Evolutionary conservation across 1,140 invertebrate species (phyloP).

Genomic region (Drosophila guanche): DNA sequence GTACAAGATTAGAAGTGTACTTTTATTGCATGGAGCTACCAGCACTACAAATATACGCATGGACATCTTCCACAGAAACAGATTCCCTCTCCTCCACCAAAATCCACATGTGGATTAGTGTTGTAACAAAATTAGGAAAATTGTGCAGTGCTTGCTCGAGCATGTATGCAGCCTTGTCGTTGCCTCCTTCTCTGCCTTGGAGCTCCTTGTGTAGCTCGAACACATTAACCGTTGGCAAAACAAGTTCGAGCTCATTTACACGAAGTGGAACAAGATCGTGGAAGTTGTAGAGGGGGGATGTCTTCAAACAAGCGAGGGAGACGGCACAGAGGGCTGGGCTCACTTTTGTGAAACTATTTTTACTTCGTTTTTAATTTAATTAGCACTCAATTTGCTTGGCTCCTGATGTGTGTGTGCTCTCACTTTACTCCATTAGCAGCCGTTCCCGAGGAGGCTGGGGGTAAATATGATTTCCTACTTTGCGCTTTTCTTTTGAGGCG

Average conservation of each 20-base stretch:
- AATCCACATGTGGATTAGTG: too few relatives aligned
- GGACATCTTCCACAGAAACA: background rate
- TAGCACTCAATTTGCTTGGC: constrained; percentile 57
- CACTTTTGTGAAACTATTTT: constrained; percentile 73
- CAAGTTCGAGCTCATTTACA: constrained; percentile 79
- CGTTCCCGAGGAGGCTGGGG: constrained; percentile 5
- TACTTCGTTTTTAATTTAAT: constrained; percentile 72
- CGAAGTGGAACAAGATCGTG: constrained; percentile 8
- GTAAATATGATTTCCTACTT: constrained; percentile 57
- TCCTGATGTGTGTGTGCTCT: constrained; percentile 24
- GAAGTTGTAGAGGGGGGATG: constrained; percentile 8
- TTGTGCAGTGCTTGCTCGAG: too few relatives aligned
- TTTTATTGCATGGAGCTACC: too few relatives aligned
- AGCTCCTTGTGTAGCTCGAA: constrained; percentile 16
- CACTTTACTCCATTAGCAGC: constrained; percentile 36
- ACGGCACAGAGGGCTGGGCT: constrained; percentile 6
- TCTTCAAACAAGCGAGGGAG: background rate
- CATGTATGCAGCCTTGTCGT: background rate
- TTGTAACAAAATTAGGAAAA: too few relatives aligned
- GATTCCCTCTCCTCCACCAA: too few relatives aligned
- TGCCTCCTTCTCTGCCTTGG: background rate
- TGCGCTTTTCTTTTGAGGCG: constrained; percentile 47
- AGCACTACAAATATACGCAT: too few relatives aligned
- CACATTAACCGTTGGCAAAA: constrained; percentile 55
- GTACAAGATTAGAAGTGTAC: too few relatives aligned